phyloP scores from a whole-genome alignment of 2,888 invertebrate species.

The Cyaniris semiargus region DNA sequence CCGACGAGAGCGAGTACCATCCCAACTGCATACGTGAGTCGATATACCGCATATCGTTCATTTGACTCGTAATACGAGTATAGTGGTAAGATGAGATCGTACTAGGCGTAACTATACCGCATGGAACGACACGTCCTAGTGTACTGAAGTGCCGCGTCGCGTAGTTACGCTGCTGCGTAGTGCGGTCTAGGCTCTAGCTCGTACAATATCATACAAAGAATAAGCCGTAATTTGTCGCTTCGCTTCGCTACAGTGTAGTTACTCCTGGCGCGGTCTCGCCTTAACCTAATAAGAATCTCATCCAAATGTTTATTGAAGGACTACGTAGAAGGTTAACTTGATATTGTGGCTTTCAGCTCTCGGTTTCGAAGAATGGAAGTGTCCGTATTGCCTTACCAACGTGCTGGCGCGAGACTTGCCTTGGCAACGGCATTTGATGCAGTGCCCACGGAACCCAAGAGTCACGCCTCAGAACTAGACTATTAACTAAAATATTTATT shows the following conservation, averaged over 20 bases:
- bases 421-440: slow-evolving; percentile 91
- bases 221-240: background rate
- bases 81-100: background rate
- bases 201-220: too few species aligned
- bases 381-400: slow-evolving; percentile 92
- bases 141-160: background rate
- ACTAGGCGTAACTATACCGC: too few species aligned
- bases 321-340: background rate
- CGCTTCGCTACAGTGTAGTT: background rate
- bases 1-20: slow-evolving; percentile 67
- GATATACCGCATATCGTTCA: background rate
- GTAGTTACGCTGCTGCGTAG: background rate
- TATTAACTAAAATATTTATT: background rate
- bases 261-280: background rate
- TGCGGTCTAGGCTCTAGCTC: background rate
- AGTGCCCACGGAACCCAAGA: slow-evolving; percentile 73
- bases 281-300: background rate
- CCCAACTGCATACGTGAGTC: slow-evolving; percentile 71
- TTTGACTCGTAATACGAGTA: background rate
- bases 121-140: background rate
- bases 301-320: background rate
- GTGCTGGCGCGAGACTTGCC: slow-evolving; percentile 87
- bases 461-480: slow-evolving; percentile 47
- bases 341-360: slow-evolving; percentile 52
- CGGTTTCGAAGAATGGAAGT: slow-evolving; percentile 85